Conservation (phyloP, 2,113 vertebrate species). For the Struthidea cinerea region DNA sequence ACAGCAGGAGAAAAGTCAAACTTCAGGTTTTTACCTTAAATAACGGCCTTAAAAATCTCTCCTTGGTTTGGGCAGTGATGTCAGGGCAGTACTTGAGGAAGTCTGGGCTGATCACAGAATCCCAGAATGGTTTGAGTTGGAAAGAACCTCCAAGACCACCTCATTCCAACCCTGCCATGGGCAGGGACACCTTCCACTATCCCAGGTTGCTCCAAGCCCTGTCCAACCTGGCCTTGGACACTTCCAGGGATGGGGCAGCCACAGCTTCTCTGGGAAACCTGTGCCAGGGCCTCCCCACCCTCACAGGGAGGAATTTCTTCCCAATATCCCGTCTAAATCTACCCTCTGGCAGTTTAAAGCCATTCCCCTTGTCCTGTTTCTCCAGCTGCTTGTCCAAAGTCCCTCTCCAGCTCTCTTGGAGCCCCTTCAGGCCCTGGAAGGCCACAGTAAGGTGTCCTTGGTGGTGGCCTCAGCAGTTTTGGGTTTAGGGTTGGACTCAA, state of each 20-base stretch:
- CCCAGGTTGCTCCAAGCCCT: rapidly evolving
- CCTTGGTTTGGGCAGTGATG: background rate
- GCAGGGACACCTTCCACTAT: background rate
- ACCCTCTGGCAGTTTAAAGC: background rate
- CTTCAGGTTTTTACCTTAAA: background rate
- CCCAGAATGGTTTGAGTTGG: background rate
- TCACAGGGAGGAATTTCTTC: background rate
- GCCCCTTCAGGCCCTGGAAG: background rate
- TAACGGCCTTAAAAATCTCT: background rate
- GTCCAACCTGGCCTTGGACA: rapidly evolving
- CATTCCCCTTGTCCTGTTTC: background rate
- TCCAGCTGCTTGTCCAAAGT: background rate
- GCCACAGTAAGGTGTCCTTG: background rate
- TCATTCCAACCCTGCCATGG: background rate
- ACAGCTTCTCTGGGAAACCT: background rate
- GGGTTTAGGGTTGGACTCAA: background rate
- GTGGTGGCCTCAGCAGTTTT: background rate
- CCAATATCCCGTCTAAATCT: background rate
- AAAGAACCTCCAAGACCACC: background rate
- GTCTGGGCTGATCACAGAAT: background rate
- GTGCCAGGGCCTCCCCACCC: background rate
- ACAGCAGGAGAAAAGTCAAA: background rate
- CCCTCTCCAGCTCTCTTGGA: background rate
- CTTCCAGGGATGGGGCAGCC: background rate
- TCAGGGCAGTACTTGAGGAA: background rate